Evolutionary conservation across 2,888 invertebrate species (phyloP).

Genomic region (Rhodophaea formosa): DNA sequence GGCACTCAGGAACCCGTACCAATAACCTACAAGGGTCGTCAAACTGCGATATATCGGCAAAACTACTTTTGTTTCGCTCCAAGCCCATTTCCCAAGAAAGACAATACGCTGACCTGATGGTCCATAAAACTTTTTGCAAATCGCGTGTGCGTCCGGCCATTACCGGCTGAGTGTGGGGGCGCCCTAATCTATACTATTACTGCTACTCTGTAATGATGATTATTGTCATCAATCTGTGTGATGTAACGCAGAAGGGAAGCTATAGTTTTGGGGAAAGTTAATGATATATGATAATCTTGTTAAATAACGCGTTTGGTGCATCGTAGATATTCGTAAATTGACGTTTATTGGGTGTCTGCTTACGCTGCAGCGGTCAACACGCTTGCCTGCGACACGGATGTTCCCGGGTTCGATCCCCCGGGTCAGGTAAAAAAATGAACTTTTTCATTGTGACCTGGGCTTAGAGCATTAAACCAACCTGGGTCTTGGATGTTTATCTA

Average conservation of each 20-base stretch:
- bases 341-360: background rate
- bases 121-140: slow-evolving; percentile 12
- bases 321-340: background rate
- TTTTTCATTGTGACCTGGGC: too few relatives aligned
- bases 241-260: slow-evolving; percentile 11
- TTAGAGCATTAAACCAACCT: too few relatives aligned
- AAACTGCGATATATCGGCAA: too few relatives aligned
- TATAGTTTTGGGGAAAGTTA: slow-evolving; percentile 8
- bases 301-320: background rate
- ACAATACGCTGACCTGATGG: background rate
- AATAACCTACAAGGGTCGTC: too few relatives aligned
- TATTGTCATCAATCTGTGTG: slow-evolving; percentile 8
- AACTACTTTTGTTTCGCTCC: background rate
- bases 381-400: too few relatives aligned
- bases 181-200: slow-evolving; percentile 10
- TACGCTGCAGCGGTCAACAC: too few relatives aligned
- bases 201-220: background rate
- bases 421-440: too few relatives aligned
- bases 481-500: too few relatives aligned
- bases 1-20: too few relatives aligned
- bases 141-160: slow-evolving; percentile 11
- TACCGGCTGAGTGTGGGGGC: slow-evolving; percentile 1
- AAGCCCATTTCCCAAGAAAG: background rate
- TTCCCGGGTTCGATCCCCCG: too few relatives aligned
- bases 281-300: slow-evolving; percentile 4